phyloP scores from a whole-genome alignment of 2,797 vertebrate species.

The Synaphobranchus kaupii region DNA sequence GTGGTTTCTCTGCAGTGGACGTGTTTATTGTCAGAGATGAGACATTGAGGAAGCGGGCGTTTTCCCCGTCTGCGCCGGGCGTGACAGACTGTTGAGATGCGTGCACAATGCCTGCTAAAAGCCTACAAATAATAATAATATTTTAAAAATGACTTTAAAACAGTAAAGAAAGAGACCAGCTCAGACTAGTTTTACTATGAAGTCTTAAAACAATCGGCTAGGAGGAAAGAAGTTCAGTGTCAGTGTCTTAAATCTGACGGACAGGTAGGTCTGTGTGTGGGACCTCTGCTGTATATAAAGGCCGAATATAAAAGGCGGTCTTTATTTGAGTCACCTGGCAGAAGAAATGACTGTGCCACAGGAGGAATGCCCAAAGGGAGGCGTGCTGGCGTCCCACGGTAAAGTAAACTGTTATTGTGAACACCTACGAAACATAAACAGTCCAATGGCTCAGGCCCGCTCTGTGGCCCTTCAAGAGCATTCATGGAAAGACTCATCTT shows the following conservation, averaged over 20 bases:
- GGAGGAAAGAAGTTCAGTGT: neutral
- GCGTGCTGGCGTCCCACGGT: neutral
- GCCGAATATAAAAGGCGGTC: neutral
- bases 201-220: too few relatives aligned
- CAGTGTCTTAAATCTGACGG: neutral
- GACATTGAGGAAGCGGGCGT: neutral
- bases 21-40: neutral
- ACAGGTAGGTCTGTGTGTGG: neutral
- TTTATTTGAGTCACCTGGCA: neutral
- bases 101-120: neutral
- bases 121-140: neutral
- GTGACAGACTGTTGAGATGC: neutral
- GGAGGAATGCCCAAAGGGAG: neutral
- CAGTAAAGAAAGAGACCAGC: neutral
- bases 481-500: neutral
- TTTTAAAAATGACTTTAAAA: neutral
- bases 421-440: slow-evolving; percentile 11
- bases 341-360: neutral
- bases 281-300: neutral
- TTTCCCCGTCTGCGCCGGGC: neutral
- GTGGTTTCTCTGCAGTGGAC: neutral
- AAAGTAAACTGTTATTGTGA: slow-evolving; percentile 19
- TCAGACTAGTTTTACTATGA: neutral
- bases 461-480: neutral
- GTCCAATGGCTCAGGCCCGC: neutral